phyloP scores from a whole-genome alignment of 2,113 vertebrate species.

The Gila orcuttii region DNA sequence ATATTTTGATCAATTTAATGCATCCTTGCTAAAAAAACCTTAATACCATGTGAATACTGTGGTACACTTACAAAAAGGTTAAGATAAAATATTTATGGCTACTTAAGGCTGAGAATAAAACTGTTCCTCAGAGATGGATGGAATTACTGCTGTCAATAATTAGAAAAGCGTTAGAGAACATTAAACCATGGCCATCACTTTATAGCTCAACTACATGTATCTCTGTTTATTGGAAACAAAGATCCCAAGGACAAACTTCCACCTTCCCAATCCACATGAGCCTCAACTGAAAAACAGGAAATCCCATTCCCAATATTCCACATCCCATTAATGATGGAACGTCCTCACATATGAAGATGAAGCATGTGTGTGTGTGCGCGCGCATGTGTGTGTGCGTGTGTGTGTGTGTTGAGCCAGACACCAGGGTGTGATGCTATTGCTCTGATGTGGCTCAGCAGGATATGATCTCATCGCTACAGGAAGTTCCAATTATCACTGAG shows the following conservation, averaged over 20 bases:
- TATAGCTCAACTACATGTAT: neutral
- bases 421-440: slow-evolving; percentile 49
- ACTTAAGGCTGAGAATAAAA: neutral
- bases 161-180: neutral
- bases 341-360: neutral
- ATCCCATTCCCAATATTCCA: slow-evolving; percentile 26
- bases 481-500: slow-evolving; percentile 57
- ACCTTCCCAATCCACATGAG: neutral
- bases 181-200: neutral
- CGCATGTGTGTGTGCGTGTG: neutral
- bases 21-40: neutral
- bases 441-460: slow-evolving; percentile 58
- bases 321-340: slow-evolving; percentile 24
- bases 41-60: neutral
- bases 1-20: neutral
- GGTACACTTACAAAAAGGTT: neutral
- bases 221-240: neutral
- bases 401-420: slow-evolving; percentile 25
- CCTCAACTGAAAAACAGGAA: neutral
- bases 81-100: neutral
- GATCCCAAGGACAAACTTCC: neutral
- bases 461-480: slow-evolving; percentile 58
- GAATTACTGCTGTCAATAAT: slow-evolving; percentile 1
- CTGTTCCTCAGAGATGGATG: neutral
- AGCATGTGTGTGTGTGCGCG: neutral